Evolutionary conservation across 2,888 invertebrate species (phyloP), one percentile per base, ranked within the genome.

Genomic region (Thyatira batis): DNA sequence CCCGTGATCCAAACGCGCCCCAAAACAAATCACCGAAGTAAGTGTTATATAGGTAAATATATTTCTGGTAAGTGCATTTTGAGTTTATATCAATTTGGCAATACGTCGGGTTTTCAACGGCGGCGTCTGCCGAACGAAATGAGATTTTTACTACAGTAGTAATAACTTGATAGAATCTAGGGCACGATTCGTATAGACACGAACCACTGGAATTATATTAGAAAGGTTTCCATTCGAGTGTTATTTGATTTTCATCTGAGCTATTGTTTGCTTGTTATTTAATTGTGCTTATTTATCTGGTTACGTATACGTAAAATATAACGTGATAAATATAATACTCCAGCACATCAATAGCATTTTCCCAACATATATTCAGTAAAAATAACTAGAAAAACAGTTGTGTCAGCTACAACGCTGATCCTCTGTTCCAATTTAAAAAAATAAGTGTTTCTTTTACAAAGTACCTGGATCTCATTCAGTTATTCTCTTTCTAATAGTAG

Each of bases 91-190:
- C 71, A 71, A 71, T 76, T 78, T 78, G 75, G 72, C 80, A 79
- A 76, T 80, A 80, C 76, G 71, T 75, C 57, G 67, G 70, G 59
- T 78, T 75, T 76, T 76, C 78, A 82, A 82, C 77, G 76, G 75
- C 62, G 57, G 66, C 69, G 70, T 73, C 74, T 78, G 77, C 54
- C 62, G 56, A 58, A 58, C 60, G 71, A 71, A 80, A 80, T 78
- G 75, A 80, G 78, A 78, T 80, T 83, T 82, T 80, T 77, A 80
- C 75, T 73, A 71, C 72, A 54, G 71, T 70, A 72, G 78, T 74
- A 81, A 78, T 81, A 80, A 78, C 73, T 77, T 77, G 60, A 69
- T 74, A 61, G 75, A 72, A 74, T 78, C 71, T 72, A 63, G 69
- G 60, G 63, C 71, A 66, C 67, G 58, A 58, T 62, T 71, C 58